Evolutionary conservation across 2,113 vertebrate genomes (phyloP).

Genomic region (Tachuris rubrigastra): DNA sequence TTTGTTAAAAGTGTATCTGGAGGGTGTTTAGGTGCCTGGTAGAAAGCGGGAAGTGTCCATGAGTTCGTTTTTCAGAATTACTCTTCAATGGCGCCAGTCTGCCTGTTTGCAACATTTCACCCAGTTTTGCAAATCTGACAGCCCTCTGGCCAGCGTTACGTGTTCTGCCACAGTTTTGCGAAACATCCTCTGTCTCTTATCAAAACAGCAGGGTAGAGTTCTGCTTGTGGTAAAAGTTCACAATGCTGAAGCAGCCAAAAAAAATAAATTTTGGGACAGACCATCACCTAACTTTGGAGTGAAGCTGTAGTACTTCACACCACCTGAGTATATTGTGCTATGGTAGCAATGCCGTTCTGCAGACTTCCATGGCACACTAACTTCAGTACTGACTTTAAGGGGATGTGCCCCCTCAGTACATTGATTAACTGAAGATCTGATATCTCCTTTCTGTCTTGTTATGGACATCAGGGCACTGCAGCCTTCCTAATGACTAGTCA

Average conservation of each 20-base stretch:
- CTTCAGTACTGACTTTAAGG: neutral
- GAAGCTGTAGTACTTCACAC: neutral
- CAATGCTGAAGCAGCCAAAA: neutral
- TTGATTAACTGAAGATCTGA: neutral
- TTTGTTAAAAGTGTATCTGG: neutral
- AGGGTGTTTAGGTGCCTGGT: neutral
- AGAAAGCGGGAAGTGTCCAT: neutral
- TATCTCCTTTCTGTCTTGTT: neutral
- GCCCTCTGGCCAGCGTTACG: slow-evolving; percentile 63
- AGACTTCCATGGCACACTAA: neutral
- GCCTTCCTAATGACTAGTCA: neutral
- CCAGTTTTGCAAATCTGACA: slow-evolving; percentile 70
- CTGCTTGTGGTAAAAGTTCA: slow-evolving; percentile 68
- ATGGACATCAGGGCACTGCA: neutral
- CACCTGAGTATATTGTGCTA: neutral
- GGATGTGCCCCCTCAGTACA: neutral
- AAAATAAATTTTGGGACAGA: neutral
- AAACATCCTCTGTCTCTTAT: slow-evolving; percentile 63
- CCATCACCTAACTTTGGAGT: neutral
- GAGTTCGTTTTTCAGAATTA: slow-evolving; percentile 13
- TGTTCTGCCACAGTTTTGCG: slow-evolving; percentile 64
- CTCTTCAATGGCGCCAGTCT: slow-evolving; percentile 53
- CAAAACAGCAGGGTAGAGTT: slow-evolving; percentile 54
- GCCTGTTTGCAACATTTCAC: slow-evolving; percentile 69
- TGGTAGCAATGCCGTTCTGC: neutral